Percentiles rank a stretch among this genome's conserved stretches.
Evolutionary conservation across 2,797 vertebrate genomes (phyloP).

Genomic region (Sebastes taczanowskii): DNA sequence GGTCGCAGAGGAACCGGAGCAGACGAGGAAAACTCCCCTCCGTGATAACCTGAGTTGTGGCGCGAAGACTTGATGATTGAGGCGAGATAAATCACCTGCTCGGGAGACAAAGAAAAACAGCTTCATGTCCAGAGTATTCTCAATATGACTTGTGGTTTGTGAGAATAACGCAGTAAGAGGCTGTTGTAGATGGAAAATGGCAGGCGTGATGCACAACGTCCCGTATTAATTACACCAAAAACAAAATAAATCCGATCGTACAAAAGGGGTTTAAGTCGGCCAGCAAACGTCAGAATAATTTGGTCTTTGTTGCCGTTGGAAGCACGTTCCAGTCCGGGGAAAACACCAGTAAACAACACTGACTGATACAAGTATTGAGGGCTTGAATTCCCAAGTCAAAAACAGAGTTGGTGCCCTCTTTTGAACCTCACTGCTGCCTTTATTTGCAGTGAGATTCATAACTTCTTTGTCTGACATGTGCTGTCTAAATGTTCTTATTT

Average conservation of each 20-base stretch:
- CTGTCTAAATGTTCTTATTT: neutral
- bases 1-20: neutral
- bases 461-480: neutral
- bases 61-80: slow-evolving; percentile 8
- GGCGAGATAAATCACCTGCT: slow-evolving; percentile 40
- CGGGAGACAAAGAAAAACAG: slow-evolving; percentile 30
- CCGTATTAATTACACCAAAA: slow-evolving; percentile 6
- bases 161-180: slow-evolving; percentile 8
- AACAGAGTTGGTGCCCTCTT: slow-evolving; percentile 49
- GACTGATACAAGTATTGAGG: neutral
- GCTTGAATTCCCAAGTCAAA: neutral
- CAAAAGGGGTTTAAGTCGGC: neutral
- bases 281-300: neutral
- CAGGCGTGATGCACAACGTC: neutral
- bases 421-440: slow-evolving; percentile 12
- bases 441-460: neutral
- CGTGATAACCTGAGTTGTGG: neutral
- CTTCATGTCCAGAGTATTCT: neutral
- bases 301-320: neutral
- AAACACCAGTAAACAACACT: slow-evolving; percentile 5
- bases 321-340: neutral
- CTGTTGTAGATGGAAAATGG: slow-evolving; percentile 2
- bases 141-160: slow-evolving; percentile 13
- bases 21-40: neutral
- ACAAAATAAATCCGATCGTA: neutral